Base-by-base conservation (phyloP, 2,888 invertebrate species). In the Hydriomena furcata region DNA sequence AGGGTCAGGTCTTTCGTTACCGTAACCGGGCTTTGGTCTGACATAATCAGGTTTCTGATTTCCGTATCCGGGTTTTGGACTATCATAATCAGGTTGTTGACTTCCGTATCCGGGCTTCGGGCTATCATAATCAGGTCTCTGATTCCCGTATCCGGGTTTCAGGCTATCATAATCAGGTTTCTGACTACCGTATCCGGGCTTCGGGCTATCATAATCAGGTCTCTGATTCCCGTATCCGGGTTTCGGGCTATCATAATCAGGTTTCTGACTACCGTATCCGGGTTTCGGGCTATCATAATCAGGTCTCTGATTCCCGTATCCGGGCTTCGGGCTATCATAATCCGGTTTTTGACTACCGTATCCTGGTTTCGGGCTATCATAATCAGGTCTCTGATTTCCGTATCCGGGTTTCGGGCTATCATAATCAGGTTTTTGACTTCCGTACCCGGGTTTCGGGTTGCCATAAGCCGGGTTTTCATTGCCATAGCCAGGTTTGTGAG, bases 291-390 rank as follows among this genome's bases (percentile, higher is more conserved):
- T 54, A 7, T 50, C 51, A 41, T 47, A 50, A 27, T 41, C 47
- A 7, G 55, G 59, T 36, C 41, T 56, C 8, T 50, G 40, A 37
- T 31, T 43, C 0, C 57, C 52, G 20, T 59, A 58, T 13, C 55
- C 55, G 2, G 52, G 50, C 10, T 58, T 48, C 1, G 37, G 28
- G 1, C 28, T 51, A 8, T 55, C 45, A 7, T 51, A 55, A 7
- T 20, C 20, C 1, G 42, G 42, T n/a, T 47, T 55, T n/a, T 41
- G 31, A 11, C 38, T 32, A 7, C 45, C 44, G 36, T 41, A 32
- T 24, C 53, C 7, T 48, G 60, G 54, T 34, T 36, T 36, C n/a
- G 20, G 36, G 30, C 41, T 43, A 20, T 58, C 54, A 30, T 56
- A 53, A 37, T 38, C 43, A 10, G 32, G 50, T 30, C 36, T 47